Conservation (phyloP, 2,113 vertebrate genomes). For the Loxodonta africana region DNA sequence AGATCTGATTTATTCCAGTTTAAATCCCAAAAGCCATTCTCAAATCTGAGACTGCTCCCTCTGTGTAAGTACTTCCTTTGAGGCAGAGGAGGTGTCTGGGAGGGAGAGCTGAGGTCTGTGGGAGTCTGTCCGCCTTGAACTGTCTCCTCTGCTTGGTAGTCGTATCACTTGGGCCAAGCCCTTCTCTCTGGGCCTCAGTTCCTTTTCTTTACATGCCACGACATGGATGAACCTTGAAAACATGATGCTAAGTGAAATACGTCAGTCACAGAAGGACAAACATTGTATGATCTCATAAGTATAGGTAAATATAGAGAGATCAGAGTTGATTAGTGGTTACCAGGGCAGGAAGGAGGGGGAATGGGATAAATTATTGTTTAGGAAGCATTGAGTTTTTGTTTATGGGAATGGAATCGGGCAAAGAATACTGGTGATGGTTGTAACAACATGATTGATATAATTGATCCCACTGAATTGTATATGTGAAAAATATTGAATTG, state of each 20-base stretch:
- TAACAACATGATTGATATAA: background rate
- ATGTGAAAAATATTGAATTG: background rate
- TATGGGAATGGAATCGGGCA: background rate
- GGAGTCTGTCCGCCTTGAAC: background rate
- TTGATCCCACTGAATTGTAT: background rate
- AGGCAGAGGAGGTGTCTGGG: background rate
- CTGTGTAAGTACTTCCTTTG: slow-evolving; percentile 48
- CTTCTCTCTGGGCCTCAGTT: background rate
- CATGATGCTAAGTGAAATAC: too few species aligned
- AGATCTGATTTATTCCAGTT: slow-evolving; percentile 67
- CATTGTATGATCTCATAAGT: too few species aligned
- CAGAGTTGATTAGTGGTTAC: background rate
- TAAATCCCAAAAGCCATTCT: slow-evolving; percentile 33
- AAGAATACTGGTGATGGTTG: background rate
- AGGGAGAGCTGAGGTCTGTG: background rate
- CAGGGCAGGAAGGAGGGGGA: background rate
- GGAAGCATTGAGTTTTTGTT: background rate
- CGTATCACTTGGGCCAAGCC: background rate
- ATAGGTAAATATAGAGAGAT: too few species aligned
- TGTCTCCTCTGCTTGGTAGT: background rate
- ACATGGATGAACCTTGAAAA: too few species aligned
- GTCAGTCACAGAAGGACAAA: too few species aligned
- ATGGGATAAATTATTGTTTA: background rate
- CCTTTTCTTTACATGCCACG: background rate
- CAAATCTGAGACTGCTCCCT: slow-evolving; percentile 45